These are phyloP conservation scores for Diprion similis DNA, from an alignment of 1,140 invertebrate genomes.

Conservation along the genomic window DNA sequence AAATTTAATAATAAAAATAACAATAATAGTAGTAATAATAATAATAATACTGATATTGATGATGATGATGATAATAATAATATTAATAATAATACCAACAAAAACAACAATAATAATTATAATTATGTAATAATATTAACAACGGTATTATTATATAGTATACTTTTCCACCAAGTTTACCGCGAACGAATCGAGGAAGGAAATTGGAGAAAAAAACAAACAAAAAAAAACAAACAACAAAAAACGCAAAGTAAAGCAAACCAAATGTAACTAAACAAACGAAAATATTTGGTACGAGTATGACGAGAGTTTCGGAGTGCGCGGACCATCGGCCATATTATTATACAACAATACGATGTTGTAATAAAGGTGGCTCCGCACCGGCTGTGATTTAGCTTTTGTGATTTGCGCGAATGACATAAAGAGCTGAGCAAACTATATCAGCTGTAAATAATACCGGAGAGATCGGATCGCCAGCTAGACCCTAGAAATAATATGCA, in stretches of 20 bases:
- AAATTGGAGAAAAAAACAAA: neutral
- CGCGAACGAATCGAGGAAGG: constrained; percentile 4
- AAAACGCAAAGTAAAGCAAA: constrained; percentile 2
- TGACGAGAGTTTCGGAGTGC: neutral
- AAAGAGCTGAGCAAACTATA: neutral
- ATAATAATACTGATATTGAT: neutral
- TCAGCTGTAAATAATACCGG: neutral
- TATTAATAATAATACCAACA: neutral
- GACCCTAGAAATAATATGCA: neutral
- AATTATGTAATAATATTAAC: neutral
- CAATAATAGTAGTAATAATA: neutral
- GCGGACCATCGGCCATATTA: neutral
- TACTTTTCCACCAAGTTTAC: neutral
- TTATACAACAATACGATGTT: neutral
- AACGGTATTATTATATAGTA: neutral
- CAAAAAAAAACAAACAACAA: constrained; percentile 6
- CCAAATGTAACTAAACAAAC: neutral
- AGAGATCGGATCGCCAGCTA: neutral
- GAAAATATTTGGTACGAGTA: neutral
- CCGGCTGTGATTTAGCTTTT: constrained; percentile 1
- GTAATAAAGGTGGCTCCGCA: neutral
- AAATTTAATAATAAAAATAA: neutral
- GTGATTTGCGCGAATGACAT: neutral
- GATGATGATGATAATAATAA: neutral
- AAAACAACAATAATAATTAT: neutral